Conservation (phyloP, 2,113 vertebrate species). For the Ranitomeya variabilis region DNA sequence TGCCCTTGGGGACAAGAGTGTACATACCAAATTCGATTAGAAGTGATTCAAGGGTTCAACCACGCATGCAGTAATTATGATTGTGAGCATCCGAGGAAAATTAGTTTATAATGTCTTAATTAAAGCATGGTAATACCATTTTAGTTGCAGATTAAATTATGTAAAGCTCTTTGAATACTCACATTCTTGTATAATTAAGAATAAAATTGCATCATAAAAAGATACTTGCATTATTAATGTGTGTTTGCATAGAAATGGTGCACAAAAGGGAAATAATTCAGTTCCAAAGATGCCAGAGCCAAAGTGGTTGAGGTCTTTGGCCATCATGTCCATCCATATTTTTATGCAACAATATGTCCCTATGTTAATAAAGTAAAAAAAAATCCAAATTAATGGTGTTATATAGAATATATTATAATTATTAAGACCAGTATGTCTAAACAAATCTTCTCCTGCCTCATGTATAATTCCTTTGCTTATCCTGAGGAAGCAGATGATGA, state of each 20-base stretch:
- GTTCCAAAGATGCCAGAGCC: constrained; percentile 4
- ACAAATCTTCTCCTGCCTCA: no score
- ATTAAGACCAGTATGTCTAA: background rate
- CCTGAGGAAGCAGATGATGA: no score
- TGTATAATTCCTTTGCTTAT: no score
- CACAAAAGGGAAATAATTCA: constrained; percentile 53
- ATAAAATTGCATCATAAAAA: constrained; percentile 62
- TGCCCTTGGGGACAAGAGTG: constrained; percentile 60
- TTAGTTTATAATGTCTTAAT: constrained; percentile 74
- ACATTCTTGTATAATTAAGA: constrained; percentile 65
- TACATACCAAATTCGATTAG: constrained; percentile 66
- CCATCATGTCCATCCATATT: background rate
- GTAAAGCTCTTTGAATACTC: constrained; percentile 63
- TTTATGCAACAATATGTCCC: background rate
- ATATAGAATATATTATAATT: background rate
- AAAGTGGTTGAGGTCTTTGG: background rate
- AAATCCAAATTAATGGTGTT: background rate
- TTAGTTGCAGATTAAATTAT: constrained; percentile 70
- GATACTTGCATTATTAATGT: constrained; percentile 60
- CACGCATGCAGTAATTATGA: constrained; percentile 67
- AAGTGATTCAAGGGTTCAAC: constrained; percentile 65
- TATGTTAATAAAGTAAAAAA: background rate
- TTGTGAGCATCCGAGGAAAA: constrained; percentile 69
- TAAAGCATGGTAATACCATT: constrained; percentile 68
- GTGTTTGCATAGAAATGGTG: constrained; percentile 57